These are phyloP conservation scores for Hestina assimilis DNA, from an alignment of 1,140 invertebrate species.

Conservation along the genomic window DNA sequence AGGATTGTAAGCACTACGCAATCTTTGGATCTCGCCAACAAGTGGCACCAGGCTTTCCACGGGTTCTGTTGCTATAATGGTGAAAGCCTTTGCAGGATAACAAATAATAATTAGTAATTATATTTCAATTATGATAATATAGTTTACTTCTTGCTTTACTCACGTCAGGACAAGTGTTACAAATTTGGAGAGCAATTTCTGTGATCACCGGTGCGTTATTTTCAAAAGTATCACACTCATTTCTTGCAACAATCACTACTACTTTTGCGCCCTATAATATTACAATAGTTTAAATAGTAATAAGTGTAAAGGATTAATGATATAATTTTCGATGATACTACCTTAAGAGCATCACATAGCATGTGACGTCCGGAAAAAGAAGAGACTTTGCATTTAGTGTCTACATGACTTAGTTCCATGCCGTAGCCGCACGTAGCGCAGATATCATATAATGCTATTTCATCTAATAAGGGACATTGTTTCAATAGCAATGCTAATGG, in stretches of 20 bases:
- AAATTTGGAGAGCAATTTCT: slow-evolving; percentile 71
- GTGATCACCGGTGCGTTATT: slow-evolving; percentile 71
- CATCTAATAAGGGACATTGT: slow-evolving; percentile 80
- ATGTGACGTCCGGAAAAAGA: slow-evolving; percentile 63
- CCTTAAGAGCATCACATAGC: slow-evolving; percentile 70
- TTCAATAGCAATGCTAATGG: slow-evolving; percentile 79
- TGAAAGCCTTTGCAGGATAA: no score
- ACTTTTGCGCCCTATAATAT: slow-evolving; percentile 73
- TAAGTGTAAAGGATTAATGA: not conserved
- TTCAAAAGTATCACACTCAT: slow-evolving; percentile 61
- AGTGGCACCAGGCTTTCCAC: slow-evolving; percentile 81
- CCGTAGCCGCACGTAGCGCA: slow-evolving; percentile 73
- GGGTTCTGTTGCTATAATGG: slow-evolving; percentile 80
- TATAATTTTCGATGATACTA: slow-evolving; percentile 24
- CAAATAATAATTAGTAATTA: slow-evolving; percentile 14
- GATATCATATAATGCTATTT: slow-evolving; percentile 80
- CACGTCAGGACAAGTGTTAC: slow-evolving; percentile 76
- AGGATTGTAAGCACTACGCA: slow-evolving; percentile 82
- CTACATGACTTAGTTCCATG: slow-evolving; percentile 80
- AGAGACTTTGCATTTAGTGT: slow-evolving; percentile 83
- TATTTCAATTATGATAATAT: no score
- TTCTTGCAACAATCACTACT: slow-evolving; percentile 74
- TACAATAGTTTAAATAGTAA: not conserved
- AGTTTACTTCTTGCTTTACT: slow-evolving; percentile 13
- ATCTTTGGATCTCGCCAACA: slow-evolving; percentile 79